A percentile compares a stretch with the other conserved stretches of the same genome.
Conservation (phyloP, 2,888 invertebrate species). For the Drosophila subquinaria region DNA sequence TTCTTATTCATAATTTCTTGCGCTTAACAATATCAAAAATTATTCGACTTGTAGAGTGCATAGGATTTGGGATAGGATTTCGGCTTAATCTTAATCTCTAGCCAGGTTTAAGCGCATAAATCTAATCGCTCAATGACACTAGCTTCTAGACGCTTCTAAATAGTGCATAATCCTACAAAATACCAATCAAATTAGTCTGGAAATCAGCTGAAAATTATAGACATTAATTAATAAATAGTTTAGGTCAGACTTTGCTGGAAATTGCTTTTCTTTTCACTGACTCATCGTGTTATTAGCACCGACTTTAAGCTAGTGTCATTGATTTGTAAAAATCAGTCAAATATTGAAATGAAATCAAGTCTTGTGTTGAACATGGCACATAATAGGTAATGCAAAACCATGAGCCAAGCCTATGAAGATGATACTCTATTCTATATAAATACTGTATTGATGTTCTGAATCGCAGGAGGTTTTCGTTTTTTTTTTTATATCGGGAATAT, state of each 20-base stretch:
- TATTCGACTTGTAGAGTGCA: constrained; percentile 1
- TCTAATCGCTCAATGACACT: constrained; percentile 43
- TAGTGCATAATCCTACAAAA: neutral
- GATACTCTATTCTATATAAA: constrained; percentile 54
- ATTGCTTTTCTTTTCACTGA: neutral
- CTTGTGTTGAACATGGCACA: constrained; percentile 77
- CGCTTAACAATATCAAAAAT: constrained; percentile 4
- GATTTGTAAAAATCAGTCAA: constrained; percentile 68
- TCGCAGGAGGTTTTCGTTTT: constrained; percentile 13
- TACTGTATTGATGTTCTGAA: constrained; percentile 54
- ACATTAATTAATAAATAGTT: neutral
- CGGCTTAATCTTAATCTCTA: constrained; percentile 40
- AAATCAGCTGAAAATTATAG: neutral
- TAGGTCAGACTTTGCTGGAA: neutral
- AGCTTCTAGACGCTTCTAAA: constrained; percentile 11
- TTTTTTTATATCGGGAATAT: constrained; percentile 8
- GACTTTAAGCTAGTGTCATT: constrained; percentile 39
- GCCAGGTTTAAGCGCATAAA: constrained; percentile 49
- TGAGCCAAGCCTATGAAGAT: constrained; percentile 74
- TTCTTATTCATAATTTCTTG: constrained; percentile 4
- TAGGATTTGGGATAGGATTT: constrained; percentile 19
- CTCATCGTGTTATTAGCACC: neutral
- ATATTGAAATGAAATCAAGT: constrained; percentile 74
- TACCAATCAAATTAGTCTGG: neutral
- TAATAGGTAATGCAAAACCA: constrained; percentile 66